A percentile compares a stretch with the other conserved stretches of the same genome.
Evolutionary conservation across 2,888 invertebrate genomes (phyloP).

Genomic region (Xanthostigma xanthostigma): DNA sequence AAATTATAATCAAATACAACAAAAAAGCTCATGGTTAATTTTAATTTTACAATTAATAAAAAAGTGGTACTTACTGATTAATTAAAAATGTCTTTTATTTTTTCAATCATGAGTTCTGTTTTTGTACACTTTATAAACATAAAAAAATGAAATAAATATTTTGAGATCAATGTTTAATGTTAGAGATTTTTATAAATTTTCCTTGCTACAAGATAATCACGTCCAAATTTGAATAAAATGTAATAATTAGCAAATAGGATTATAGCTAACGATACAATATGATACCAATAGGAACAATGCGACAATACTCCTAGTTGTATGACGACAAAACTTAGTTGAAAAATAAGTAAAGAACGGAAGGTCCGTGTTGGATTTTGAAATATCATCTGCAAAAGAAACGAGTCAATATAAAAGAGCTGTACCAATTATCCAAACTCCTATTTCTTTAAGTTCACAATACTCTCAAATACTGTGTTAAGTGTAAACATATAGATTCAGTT

Average conservation of each 20-base stretch:
- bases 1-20: too few relatives aligned
- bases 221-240: slow-evolving; percentile 73
- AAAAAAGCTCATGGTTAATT: too few relatives aligned
- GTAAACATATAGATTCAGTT: too few relatives aligned
- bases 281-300: slow-evolving; percentile 80
- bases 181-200: slow-evolving; percentile 47
- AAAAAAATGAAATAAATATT: too few relatives aligned
- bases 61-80: too few relatives aligned
- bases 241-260: slow-evolving; percentile 84
- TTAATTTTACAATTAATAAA: too few relatives aligned
- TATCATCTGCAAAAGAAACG: slow-evolving; percentile 47
- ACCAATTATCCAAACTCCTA: slow-evolving; percentile 5
- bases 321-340: slow-evolving; percentile 55
- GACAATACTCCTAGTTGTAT: slow-evolving; percentile 67
- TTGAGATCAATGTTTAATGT: neutral
- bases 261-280: slow-evolving; percentile 71
- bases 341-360: slow-evolving; percentile 53
- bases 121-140: too few relatives aligned
- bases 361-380: slow-evolving; percentile 75
- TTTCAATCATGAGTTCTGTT: too few relatives aligned
- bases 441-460: slow-evolving; percentile 5
- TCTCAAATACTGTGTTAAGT: too few relatives aligned
- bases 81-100: too few relatives aligned
- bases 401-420: slow-evolving; percentile 8
- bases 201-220: slow-evolving; percentile 76